Evolutionary conservation across 2,113 vertebrate genomes (phyloP).

Genomic region (Ellobius talpinus): DNA sequence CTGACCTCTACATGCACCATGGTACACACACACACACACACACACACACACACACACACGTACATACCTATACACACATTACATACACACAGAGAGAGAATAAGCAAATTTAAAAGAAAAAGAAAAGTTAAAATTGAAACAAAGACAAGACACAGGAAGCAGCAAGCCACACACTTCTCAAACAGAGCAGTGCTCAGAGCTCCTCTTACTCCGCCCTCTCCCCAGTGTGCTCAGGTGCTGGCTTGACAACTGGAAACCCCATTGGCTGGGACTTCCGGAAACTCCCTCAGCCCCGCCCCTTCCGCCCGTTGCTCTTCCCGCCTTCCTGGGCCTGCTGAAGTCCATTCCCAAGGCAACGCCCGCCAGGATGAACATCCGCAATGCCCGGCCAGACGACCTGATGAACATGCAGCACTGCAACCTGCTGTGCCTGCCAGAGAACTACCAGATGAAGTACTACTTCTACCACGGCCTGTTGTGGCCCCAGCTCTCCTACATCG

Average conservation of each 20-base stretch:
- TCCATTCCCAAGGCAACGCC: rapidly evolving
- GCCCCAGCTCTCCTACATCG: conserved; percentile 95
- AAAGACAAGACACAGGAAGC: background rate
- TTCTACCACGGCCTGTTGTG: conserved; percentile 94
- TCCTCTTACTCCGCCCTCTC: rapidly evolving
- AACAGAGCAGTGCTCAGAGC: rapidly evolving
- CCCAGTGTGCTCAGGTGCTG: rapidly evolving
- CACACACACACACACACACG: background rate
- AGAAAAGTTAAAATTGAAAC: background rate
- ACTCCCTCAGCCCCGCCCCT: background rate
- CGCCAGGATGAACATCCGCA: conserved; percentile 77
- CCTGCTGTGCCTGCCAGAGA: conserved; percentile 93
- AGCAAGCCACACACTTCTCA: rapidly evolving
- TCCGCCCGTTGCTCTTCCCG: rapidly evolving
- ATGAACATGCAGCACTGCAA: conserved; percentile 96
- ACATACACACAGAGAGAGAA: background rate
- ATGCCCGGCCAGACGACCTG: conserved; percentile 89
- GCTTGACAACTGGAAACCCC: background rate
- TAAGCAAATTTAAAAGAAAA: background rate
- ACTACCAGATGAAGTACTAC: conserved; percentile 95
- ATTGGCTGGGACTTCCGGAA: background rate
- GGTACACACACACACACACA: too few relatives aligned
- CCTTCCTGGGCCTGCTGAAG: background rate
- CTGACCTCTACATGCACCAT: background rate
- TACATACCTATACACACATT: background rate